Base-by-base conservation (phyloP, 2,113 vertebrate species). In the Channa argus region DNA sequence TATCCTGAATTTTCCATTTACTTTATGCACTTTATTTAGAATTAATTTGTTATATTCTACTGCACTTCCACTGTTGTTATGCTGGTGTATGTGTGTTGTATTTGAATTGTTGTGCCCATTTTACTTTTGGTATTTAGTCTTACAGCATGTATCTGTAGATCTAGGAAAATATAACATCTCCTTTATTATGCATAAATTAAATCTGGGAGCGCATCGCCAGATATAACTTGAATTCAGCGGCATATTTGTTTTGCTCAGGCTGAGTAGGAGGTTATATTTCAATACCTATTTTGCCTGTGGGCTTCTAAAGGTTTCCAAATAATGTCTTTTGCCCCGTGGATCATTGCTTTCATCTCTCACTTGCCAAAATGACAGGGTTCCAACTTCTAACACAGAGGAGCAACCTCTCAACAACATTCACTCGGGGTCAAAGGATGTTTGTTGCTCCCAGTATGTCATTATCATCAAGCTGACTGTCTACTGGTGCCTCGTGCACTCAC, bases 271-370 rank as follows among this genome's bases (percentile, higher is more conserved):
- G 12, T 54, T 51, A 1, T 38, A 8, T 7, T 13, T 66, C 45
- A 6, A 11, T 71, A 8, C 24, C 6, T 3, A 2, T 13, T 0
- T 1, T 10, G 71, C 73, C 54, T 68, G 10, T 77, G 58, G 9
- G 71, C 38, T 77, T 89, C 84, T 65, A 81, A 65, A 55, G 74
- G 49, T 59, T 67, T 82, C 79, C 72, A 50, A 56, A 39, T 24
- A 24, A 72, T 5, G 36, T 8, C 54, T 60, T 43, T 37, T 5
- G 8, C 78, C 78, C 52, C 0, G 37, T 45, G 71, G 63, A 62
- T 67, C 45, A 38, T 6, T 8, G 60, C 84, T 84, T 80, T 89
- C 63, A 85, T 80, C 72, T 66, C 60, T 43, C 49, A 55, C 76
- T 61, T 53, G 47, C 45, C 37, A 58, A 82, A 80, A 86, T 85